These are phyloP conservation scores for Abrostola tripartita DNA, from an alignment of 2,888 invertebrate genomes.

Conservation along the genomic window DNA sequence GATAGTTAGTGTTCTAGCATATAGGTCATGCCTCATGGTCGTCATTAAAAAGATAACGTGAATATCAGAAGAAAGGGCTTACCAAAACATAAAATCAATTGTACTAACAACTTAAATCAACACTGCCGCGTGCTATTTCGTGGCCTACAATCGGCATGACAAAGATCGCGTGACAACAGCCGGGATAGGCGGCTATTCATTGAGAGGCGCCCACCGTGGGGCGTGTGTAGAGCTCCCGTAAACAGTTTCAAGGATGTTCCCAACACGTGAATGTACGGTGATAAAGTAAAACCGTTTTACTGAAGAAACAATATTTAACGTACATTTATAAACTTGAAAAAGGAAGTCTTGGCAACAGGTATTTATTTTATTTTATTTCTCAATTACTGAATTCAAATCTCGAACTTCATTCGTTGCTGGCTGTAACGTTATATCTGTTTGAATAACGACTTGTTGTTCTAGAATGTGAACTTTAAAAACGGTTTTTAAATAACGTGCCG, in stretches of 20 bases:
- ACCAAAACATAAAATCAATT: too few species aligned
- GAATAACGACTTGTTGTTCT: too few species aligned
- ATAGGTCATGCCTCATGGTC: background rate
- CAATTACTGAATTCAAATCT: too few species aligned
- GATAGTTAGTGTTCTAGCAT: too few species aligned
- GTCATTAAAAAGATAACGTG: background rate
- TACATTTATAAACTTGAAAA: too few species aligned
- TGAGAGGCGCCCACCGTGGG: conserved; percentile 51
- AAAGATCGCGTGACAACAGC: conserved; percentile 42
- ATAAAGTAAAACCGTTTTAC: background rate
- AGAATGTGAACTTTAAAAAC: too few species aligned
- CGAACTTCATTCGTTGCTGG: too few species aligned
- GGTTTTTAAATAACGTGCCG: too few species aligned
- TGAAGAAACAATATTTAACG: background rate
- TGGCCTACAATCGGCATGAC: conserved; percentile 7
- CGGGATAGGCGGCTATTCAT: conserved; percentile 20
- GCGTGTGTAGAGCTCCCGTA: conserved; percentile 17
- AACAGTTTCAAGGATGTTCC: conserved; percentile 30
- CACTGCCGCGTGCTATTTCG: conserved; percentile 11
- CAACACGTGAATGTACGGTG: background rate
- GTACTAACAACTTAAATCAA: conserved; percentile 17
- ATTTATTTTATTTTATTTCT: too few species aligned
- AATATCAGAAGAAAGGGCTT: too few species aligned
- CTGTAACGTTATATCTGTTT: too few species aligned
- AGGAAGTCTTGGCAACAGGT: too few species aligned